Percentiles rank a stretch among this genome's conserved stretches.
These are phyloP conservation scores for Drosophila nannoptera DNA, from an alignment of 1,140 invertebrate species.

Conservation along the genomic window DNA sequence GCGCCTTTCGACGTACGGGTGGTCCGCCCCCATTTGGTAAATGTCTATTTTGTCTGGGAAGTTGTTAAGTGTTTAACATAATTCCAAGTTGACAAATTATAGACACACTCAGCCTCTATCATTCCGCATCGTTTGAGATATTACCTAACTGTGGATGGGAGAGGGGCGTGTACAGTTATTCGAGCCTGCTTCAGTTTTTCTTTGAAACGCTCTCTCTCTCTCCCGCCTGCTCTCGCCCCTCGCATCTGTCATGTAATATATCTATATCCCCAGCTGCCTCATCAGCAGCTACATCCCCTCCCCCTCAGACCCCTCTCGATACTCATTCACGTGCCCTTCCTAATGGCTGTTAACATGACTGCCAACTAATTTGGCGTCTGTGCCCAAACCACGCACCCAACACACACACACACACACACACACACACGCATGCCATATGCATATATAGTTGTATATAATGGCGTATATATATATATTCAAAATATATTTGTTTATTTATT, in stretches of 20 bases:
- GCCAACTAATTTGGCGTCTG: constrained; percentile 63
- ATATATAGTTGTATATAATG: constrained; percentile 18
- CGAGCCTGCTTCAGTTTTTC: no score
- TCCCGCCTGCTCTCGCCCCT: not conserved
- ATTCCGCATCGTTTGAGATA: no score
- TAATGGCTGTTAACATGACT: constrained; percentile 49
- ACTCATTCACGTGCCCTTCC: not conserved
- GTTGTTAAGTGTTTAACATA: constrained; percentile 34
- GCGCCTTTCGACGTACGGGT: no score
- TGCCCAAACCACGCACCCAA: constrained; percentile 19
- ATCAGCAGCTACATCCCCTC: not conserved
- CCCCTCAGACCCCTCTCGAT: not conserved
- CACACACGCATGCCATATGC: constrained; percentile 11
- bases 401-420: constrained; percentile 15
- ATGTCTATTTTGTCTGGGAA: constrained; percentile 29
- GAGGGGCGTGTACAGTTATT: no score
- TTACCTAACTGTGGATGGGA: no score
- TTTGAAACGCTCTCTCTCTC: not conserved
- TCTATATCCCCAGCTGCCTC: no score
- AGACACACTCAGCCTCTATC: no score
- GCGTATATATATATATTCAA: constrained; percentile 23
- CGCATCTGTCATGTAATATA: no score
- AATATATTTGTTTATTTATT: constrained; percentile 22
- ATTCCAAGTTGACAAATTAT: constrained; percentile 21
- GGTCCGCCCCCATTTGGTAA: no score